Conservation (phyloP, 2,888 invertebrate species). For the Calliphora vomitoria region DNA sequence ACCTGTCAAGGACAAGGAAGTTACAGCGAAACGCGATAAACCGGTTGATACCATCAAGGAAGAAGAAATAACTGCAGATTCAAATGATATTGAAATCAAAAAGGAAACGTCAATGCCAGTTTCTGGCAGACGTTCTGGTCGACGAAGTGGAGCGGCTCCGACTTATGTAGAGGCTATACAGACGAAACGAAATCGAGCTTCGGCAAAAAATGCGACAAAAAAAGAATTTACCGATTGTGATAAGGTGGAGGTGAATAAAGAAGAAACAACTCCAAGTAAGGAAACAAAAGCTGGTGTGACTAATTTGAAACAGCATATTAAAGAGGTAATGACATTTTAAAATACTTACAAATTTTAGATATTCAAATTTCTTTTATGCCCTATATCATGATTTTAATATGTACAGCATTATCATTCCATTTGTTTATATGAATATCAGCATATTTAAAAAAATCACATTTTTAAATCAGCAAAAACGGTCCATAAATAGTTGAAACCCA, state of each 20-base stretch:
- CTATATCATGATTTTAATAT: too few relatives aligned
- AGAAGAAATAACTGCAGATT: neutral
- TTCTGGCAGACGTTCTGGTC: constrained; percentile 78
- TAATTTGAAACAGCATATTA: neutral
- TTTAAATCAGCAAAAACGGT: too few relatives aligned
- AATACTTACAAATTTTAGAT: too few relatives aligned
- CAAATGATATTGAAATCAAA: constrained; percentile 29
- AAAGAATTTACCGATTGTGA: neutral
- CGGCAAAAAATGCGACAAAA: constrained; percentile 70
- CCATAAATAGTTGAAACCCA: too few relatives aligned
- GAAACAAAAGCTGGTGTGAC: neutral
- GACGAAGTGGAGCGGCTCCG: constrained; percentile 79
- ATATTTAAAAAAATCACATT: too few relatives aligned
- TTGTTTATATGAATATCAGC: too few relatives aligned
- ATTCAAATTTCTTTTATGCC: too few relatives aligned
- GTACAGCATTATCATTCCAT: too few relatives aligned
- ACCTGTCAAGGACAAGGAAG: constrained; percentile 75
- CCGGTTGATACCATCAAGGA: neutral
- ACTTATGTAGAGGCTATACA: constrained; percentile 79
- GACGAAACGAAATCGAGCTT: constrained; percentile 79
- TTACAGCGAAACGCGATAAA: constrained; percentile 52
- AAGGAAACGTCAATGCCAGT: constrained; percentile 53
- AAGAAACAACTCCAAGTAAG: constrained; percentile 14
- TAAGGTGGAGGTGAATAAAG: constrained; percentile 51
- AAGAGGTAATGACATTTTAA: constrained; percentile 33